These are phyloP conservation scores for Turritopsis dohrnii DNA, from an alignment of 30 jellyfish, hydroid and myxozoan genomes.

Conservation along the genomic window DNA sequence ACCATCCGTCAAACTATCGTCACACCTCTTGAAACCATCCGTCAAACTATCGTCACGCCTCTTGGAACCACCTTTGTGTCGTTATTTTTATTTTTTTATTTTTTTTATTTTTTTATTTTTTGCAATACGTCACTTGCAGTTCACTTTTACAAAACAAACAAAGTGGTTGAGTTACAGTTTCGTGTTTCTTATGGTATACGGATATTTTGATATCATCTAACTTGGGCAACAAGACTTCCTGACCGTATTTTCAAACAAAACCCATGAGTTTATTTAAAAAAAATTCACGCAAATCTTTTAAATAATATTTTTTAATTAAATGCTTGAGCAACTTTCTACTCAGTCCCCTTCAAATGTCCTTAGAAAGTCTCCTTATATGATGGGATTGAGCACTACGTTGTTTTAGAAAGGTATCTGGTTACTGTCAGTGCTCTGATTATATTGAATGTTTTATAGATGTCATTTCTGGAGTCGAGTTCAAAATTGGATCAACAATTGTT, in stretches of 20 bases:
- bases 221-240: not conserved
- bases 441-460: constrained; percentile 8
- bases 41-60: too few relatives aligned
- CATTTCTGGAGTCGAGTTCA: constrained; percentile 14
- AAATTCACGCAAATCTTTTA: not conserved
- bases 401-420: not conserved
- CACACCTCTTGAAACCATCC: too few relatives aligned
- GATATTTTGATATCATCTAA: not conserved
- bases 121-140: not conserved
- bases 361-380: not conserved
- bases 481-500: not conserved
- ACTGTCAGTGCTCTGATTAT: not conserved
- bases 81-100: not conserved
- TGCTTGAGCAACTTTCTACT: not conserved
- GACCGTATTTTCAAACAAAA: not conserved
- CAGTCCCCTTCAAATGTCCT: not conserved
- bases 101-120: too few relatives aligned
- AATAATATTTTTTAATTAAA: too few relatives aligned
- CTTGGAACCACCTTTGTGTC: not conserved
- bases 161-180: not conserved
- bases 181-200: not conserved
- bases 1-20: too few relatives aligned
- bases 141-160: not conserved
- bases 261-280: not conserved
- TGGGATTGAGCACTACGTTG: not conserved